A percentile compares a stretch with the other conserved stretches of the same genome.
These are phyloP conservation scores for Macaria notata DNA, from an alignment of 2,888 invertebrate species.

Conservation along the genomic window DNA sequence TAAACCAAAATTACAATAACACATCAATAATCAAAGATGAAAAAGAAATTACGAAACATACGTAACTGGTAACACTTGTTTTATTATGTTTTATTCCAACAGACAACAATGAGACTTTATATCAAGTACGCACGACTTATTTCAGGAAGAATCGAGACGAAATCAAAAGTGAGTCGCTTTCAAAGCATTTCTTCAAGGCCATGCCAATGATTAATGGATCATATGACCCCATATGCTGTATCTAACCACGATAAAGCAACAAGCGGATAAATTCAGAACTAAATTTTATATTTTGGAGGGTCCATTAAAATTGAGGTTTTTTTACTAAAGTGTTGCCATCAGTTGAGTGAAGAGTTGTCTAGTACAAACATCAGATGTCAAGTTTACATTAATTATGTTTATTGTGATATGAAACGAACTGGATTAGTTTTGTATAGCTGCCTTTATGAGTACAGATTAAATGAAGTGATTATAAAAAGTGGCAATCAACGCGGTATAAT, in stretches of 20 bases:
- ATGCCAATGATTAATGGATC: conserved; percentile 58
- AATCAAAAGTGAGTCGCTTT: conserved; percentile 32
- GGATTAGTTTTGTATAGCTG: conserved; percentile 26
- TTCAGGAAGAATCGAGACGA: conserved; percentile 22
- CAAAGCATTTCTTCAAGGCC: conserved; percentile 48
- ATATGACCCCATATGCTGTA: conserved; percentile 63
- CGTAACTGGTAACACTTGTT: conserved; percentile 3
- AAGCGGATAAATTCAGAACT: too few relatives aligned
- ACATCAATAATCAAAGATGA: too few relatives aligned
- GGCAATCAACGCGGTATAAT: conserved; percentile 16
- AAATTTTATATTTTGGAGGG: too few relatives aligned
- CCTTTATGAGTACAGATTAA: conserved; percentile 18
- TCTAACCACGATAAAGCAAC: conserved; percentile 38
- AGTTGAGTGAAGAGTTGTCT: too few relatives aligned
- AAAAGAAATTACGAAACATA: conserved; percentile 1
- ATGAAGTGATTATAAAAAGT: conserved; percentile 20
- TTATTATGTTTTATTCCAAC: too few relatives aligned
- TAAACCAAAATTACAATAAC: too few relatives aligned
- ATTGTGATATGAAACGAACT: conserved; percentile 31
- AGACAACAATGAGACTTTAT: background rate
- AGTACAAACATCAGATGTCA: conserved; percentile 38
- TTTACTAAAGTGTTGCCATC: too few relatives aligned
- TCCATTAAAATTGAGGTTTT: too few relatives aligned
- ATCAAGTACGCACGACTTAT: conserved; percentile 21
- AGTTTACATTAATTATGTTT: conserved; percentile 62